Base-by-base conservation (phyloP, 2,113 vertebrate species). In the Tenebrosternarchus preto region DNA sequence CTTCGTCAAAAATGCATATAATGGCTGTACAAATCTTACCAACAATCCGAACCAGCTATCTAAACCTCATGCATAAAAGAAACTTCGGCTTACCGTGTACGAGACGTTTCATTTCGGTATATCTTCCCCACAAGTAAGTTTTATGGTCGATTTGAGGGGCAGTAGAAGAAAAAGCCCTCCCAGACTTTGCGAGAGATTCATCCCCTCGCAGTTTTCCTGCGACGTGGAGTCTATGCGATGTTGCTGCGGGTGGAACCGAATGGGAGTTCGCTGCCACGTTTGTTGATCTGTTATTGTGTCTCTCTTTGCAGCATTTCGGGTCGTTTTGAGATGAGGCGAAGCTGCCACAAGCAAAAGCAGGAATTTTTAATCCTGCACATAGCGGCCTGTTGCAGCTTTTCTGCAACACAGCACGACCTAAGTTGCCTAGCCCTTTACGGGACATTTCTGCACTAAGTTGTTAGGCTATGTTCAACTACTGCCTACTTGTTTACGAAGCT, bases 51-150 rank as follows among this genome's bases (percentile, higher is more conserved):
- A 15, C 43, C 56, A 50, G 4, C 46, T n/a, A n/a, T n/a, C n/a
- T 19, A 8, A 22, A 8, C 17, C 15, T 16, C 4, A 8, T 11
- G 24, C 0, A 36, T 16, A 20, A 6, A 25, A 20, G 4, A 55
- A 19, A 22, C 8, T 20, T 17, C 43, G 9, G 74, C 87, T 87
- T 86, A 95, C 94, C 94, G 85, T 95, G 92, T 56, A 95, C 94
- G 55, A 94, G 88, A 36, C 94, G 91, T 66, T 92, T 95, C 88
- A 91, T 90, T 36, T 95, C 94, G 55, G 91, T 91, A 73, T 95
- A 95, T 0, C 93, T 91, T 16, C 88, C 82, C 94, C 94, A 95
- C 56, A 95, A 73, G 78, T 90, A 93, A 0, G 87, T 88, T 69
- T 85, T 91, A 50, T 86, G 82, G 79, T 93, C 91, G 43, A 84